Evolutionary conservation across 2,113 vertebrate species (phyloP).

Genomic region (Pseudorectes ferrugineus): DNA sequence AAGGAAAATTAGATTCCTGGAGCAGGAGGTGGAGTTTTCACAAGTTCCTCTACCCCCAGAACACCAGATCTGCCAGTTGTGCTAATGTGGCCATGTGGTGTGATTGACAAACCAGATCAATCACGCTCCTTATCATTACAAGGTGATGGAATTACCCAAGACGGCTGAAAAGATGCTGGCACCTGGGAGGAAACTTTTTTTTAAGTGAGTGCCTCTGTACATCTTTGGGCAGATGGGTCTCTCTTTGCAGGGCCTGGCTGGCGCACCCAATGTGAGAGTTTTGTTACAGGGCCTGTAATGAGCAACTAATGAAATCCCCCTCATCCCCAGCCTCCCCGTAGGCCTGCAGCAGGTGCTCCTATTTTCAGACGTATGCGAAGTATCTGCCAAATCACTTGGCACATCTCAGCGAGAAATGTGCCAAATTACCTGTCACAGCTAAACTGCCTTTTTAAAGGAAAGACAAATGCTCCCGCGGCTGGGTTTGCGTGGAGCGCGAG

Average conservation of each 20-base stretch:
- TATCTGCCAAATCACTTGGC: slow-evolving; percentile 76
- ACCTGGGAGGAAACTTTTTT: not conserved
- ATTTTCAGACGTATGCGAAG: slow-evolving; percentile 64
- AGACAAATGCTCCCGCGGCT: slow-evolving; percentile 2
- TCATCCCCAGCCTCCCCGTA: not conserved
- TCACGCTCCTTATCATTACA: not conserved
- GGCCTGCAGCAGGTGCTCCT: slow-evolving; percentile 69
- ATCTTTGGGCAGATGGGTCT: not conserved
- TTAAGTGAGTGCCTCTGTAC: not conserved
- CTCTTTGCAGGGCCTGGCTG: not conserved
- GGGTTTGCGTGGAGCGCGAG: slow-evolving; percentile 35
- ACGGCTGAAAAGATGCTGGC: not conserved
- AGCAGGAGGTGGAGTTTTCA: not conserved
- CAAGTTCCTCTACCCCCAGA: fast-evolving
- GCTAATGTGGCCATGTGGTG: fast-evolving
- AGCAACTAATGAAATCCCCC: not conserved
- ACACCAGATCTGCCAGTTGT: not conserved
- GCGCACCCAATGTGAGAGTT: not conserved
- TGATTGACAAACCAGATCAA: not conserved
- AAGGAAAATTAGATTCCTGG: not conserved
- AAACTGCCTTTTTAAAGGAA: slow-evolving; percentile 48
- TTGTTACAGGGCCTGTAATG: slow-evolving; percentile 42
- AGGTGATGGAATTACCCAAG: too few species aligned
- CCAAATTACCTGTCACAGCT: slow-evolving; percentile 73
- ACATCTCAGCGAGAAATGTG: slow-evolving; percentile 57